Evolutionary conservation across 2,888 invertebrate genomes (phyloP), one percentile per base, ranked within the genome.

Genomic region (Listrodromus nycthemerus): DNA sequence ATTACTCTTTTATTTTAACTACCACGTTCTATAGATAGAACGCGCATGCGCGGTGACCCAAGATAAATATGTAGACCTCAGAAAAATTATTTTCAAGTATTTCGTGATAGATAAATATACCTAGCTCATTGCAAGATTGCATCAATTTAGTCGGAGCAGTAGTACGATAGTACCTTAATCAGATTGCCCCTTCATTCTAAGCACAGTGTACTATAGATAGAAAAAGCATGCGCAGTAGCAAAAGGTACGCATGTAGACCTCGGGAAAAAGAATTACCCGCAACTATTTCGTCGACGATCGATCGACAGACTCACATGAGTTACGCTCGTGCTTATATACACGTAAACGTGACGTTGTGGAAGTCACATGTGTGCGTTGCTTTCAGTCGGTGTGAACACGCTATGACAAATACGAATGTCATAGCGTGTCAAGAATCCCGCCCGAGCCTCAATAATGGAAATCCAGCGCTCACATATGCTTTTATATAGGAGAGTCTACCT

Each of bases 371-470:
- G 37, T 50, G 37, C 21, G 55, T 10, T 10, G 13, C 8, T 21
- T 4, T 55, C 21, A 13, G 41, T 55, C 55, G 21, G 10, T 55
- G 21, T 24, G 55, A 4, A 19, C 37, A 37, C 37, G 19, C 19
- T 19, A n/a, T 27, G 33, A 55, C 67, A 41, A 67, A 76, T 76
- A 58, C 30, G 41, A 58, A 66, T 76, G 55, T 58, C 30, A 67
- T 55, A 58, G 58, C 37, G 55, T 55, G 67, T 67, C 27, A 55
- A 27, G 37, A 67, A 52, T 76, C 55, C 7, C 66, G 76, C 30
- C 27, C 41, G 27, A 19, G 33, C 52, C 66, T 76, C 55, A 58
- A 76, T 76, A 76, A 76, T 76, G 41, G n/a, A 76, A 76, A 13
- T 30, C 27, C 24, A 58, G 8, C 13, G 24, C 37, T 24, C 55